Conservation (phyloP, 2,113 vertebrate species). For the Fregata magnificens region DNA sequence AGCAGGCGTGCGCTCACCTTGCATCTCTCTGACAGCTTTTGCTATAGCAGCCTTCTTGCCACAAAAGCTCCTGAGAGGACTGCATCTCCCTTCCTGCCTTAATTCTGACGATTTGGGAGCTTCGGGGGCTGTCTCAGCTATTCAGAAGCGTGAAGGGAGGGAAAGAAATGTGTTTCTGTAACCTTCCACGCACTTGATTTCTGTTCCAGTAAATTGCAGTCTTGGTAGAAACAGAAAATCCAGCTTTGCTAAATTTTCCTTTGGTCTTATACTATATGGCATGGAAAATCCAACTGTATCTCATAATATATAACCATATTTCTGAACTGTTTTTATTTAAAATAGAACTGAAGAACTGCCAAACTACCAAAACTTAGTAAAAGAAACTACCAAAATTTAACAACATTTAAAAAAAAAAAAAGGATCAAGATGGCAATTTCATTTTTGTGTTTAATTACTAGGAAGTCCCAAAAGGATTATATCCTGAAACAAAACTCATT, state of each 20-base stretch:
- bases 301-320: neutral
- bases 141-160: neutral
- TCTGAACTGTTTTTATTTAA: neutral
- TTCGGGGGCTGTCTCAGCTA: neutral
- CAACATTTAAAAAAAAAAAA: fast-evolving
- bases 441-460: neutral
- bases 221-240: neutral
- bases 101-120: neutral
- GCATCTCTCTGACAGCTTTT: neutral
- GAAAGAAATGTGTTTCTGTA: neutral
- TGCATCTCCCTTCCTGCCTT: neutral
- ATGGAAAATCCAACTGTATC: neutral
- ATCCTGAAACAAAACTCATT: neutral
- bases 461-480: neutral
- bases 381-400: neutral
- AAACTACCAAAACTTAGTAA: neutral
- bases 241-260: neutral
- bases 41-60: neutral
- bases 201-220: neutral
- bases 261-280: neutral
- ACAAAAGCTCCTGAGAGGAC: neutral
- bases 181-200: neutral
- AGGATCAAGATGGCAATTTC: fast-evolving
- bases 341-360: neutral
- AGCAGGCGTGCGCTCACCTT: neutral